These are phyloP conservation scores for Leiothrix lutea DNA, from an alignment of 2,113 vertebrate species.

Conservation along the genomic window DNA sequence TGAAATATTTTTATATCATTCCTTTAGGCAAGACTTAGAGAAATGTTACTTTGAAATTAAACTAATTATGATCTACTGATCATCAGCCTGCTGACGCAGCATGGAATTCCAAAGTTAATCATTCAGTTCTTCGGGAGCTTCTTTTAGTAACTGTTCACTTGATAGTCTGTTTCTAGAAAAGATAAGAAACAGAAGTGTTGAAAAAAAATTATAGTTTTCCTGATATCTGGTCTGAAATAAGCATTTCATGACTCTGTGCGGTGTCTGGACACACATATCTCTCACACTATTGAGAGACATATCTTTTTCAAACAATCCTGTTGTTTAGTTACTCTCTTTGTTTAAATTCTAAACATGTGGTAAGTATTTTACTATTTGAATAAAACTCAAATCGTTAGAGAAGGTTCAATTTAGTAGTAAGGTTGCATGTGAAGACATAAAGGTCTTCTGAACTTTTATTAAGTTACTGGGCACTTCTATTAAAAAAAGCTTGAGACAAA, in stretches of 20 bases:
- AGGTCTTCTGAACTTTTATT: neutral
- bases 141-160: neutral
- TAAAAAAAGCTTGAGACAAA: neutral
- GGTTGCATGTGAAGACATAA: neutral
- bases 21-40: neutral
- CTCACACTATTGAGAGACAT: neutral
- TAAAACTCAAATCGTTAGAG: neutral
- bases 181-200: neutral
- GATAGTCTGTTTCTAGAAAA: neutral
- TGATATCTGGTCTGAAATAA: neutral
- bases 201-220: neutral
- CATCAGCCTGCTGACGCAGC: neutral
- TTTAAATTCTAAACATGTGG: neutral
- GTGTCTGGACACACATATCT: neutral
- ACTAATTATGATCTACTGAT: neutral
- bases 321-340: neutral
- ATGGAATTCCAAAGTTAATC: neutral
- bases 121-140: neutral
- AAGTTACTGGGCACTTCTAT: neutral
- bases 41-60: neutral
- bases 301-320: neutral
- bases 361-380: neutral
- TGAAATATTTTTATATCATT: neutral
- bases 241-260: neutral
- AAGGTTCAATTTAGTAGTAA: neutral